Evolutionary conservation across 2,113 vertebrate species (phyloP), one percentile per base, ranked within the genome.

Genomic region (Columbina picui): DNA sequence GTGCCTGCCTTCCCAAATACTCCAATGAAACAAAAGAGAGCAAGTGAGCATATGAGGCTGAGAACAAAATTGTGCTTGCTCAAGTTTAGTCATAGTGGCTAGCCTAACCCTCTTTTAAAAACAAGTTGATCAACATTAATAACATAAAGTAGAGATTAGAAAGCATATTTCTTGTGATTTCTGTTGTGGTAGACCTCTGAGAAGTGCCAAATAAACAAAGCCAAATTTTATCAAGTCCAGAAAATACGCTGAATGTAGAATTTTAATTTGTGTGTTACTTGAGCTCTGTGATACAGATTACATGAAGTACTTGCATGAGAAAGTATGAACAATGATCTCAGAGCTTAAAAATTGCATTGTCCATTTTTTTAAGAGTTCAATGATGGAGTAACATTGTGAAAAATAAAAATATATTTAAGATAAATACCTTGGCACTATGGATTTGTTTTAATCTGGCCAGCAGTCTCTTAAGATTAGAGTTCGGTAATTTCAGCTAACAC

Each of bases 361-460:
- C 53, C 50, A 2, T 43, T 89, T 96, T 94, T 96, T 95, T 76
- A 87, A 63, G 76, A 80, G 71, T 90, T 69, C 71, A 85, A 0
- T 69, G 94, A 56, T 83, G 6, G 36, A 36, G 7, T 47, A 50
- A 18, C 12, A 8, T 70, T 60, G 6, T 56, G 32, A 30, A 97
- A 95, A 97, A 30, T 80, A 68, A 96, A 75, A 75, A 64, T 67
- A n/a, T 79, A 68, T 97, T 90, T 93, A 14, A 91, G 81, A 85
- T 85, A 91, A 93, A 96, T 83, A 50, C 57, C 21, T 68, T 92
- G 93, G 32, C 64, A 78, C 74, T 86, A 64, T 95, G 79, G 38
- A 83, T 94, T 97, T 96, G 61, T 90, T 96, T 92, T 56, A 84
- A 59, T 95, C 94, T 94, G 50, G 78, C 92, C 85, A 86, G 89